phyloP scores from a whole-genome alignment of 2,113 vertebrate genomes.

The Climacteris rufus region DNA sequence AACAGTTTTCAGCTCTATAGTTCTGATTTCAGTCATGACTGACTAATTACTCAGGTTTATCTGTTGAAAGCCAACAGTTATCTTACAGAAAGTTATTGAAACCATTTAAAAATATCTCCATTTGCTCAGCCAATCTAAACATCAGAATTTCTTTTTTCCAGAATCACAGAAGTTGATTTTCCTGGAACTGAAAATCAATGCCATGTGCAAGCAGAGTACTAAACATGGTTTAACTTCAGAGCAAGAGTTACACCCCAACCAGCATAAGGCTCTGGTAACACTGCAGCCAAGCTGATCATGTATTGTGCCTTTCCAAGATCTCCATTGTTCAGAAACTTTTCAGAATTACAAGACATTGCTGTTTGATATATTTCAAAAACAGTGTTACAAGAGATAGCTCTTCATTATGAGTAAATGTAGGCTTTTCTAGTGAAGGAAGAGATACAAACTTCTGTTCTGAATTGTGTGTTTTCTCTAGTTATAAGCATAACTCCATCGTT shows the following conservation, averaged over 20 bases:
- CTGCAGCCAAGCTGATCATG: not conserved
- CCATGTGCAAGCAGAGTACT: not conserved
- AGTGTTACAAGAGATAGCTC: not conserved
- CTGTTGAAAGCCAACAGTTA: constrained; percentile 14
- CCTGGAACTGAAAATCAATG: not conserved
- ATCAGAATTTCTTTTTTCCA: not conserved
- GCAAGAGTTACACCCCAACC: not conserved
- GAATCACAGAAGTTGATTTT: not conserved
- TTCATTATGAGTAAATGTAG: not conserved
- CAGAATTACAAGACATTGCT: not conserved
- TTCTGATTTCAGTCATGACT: not conserved
- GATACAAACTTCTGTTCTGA: not conserved
- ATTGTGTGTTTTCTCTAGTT: not conserved
- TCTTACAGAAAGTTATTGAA: not conserved
- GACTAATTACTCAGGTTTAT: not conserved
- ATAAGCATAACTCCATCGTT: not conserved
- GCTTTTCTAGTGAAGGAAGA: not conserved
- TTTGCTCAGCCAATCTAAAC: constrained; percentile 15
- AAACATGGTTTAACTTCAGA: not conserved
- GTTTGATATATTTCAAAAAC: not conserved
- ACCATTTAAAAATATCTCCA: not conserved
- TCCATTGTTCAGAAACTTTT: not conserved
- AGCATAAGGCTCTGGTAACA: not conserved
- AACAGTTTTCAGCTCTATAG: not conserved
- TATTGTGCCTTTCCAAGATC: not conserved